Percentiles rank a stretch among this genome's conserved stretches.
These are phyloP conservation scores for Phyllotreta striolata DNA, from an alignment of 2,888 invertebrate species.

Conservation along the genomic window DNA sequence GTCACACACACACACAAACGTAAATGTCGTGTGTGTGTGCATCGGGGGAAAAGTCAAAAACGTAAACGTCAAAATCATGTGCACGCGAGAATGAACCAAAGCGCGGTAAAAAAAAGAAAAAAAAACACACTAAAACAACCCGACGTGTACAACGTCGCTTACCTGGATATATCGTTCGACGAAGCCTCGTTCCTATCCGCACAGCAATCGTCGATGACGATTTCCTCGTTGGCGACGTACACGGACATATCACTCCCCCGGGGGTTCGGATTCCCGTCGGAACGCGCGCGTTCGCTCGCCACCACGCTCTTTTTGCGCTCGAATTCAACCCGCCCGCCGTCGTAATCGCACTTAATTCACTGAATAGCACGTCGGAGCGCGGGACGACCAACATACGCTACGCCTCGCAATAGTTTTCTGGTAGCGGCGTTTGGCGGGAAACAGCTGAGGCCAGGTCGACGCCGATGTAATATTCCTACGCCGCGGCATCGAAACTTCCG, in stretches of 20 bases:
- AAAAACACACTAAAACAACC: no score
- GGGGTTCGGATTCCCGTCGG: no score
- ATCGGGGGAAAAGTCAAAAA: constrained; percentile 38
- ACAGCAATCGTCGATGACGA: constrained; percentile 65
- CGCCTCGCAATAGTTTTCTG: constrained; percentile 69
- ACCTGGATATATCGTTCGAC: constrained; percentile 62
- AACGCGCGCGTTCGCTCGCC: no score
- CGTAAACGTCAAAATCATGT: constrained; percentile 59
- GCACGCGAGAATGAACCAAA: constrained; percentile 49
- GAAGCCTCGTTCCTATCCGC: constrained; percentile 65
- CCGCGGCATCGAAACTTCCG: constrained; percentile 26
- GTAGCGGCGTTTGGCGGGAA: constrained; percentile 75
- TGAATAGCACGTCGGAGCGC: constrained; percentile 56
- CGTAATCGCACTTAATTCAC: constrained; percentile 41
- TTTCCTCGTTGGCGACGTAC: constrained; percentile 64
- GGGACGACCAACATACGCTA: constrained; percentile 63
- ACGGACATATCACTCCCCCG: constrained; percentile 62
- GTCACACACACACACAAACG: no score
- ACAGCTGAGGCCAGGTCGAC: constrained; percentile 70
- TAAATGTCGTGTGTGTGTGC: no score
- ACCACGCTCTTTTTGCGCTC: no score
- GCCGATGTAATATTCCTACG: constrained; percentile 61
- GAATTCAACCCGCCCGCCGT: constrained; percentile 39
- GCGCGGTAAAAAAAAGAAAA: constrained; percentile 52
- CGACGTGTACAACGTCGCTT: no score